A percentile compares a stretch with the other conserved stretches of the same genome.
Conservation (phyloP, 2,888 invertebrate genomes). For the Scaptomyza parva region DNA sequence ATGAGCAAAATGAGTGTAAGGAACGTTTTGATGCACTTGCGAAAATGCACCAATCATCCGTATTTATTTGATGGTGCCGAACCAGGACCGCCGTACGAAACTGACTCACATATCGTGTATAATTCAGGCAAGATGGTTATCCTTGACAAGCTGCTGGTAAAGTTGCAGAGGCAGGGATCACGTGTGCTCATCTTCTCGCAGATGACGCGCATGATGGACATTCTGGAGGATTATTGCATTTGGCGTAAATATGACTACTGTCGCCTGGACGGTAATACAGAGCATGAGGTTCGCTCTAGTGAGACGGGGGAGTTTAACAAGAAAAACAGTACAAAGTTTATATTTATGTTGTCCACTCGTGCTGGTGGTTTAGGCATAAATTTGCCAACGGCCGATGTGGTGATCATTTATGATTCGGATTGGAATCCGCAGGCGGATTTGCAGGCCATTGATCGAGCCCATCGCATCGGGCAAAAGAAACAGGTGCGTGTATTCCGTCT, state of each 20-base stretch:
- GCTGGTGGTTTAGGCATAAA: slow-evolving; percentile 99
- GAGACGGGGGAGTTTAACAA: slow-evolving; percentile 98
- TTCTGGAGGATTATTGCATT: slow-evolving; percentile 97
- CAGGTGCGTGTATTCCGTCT: slow-evolving; percentile 97
- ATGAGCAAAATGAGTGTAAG: slow-evolving; percentile 98
- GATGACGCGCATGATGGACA: slow-evolving; percentile 98
- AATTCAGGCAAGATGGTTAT: slow-evolving; percentile 99
- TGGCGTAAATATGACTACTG: slow-evolving; percentile 95
- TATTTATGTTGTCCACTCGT: slow-evolving; percentile 99
- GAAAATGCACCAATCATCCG: slow-evolving; percentile 99
- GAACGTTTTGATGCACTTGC: slow-evolving; percentile 99
- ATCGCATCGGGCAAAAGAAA: slow-evolving; percentile 99
- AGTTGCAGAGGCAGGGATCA: slow-evolving; percentile 95
- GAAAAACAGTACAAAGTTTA: slow-evolving; percentile 95
- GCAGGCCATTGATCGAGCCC: slow-evolving; percentile 98
- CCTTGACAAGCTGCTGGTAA: slow-evolving; percentile 96
- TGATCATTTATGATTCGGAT: slow-evolving; percentile 98
- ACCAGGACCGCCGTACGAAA: slow-evolving; percentile 99
- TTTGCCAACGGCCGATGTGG: slow-evolving; percentile 98
- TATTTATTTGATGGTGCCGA: slow-evolving; percentile 99
- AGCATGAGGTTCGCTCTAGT: slow-evolving; percentile 97
- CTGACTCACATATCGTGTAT: slow-evolving; percentile 96
- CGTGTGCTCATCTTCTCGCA: slow-evolving; percentile 97
- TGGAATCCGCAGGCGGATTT: slow-evolving; percentile 99
- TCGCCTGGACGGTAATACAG: slow-evolving; percentile 97